A percentile compares a stretch with the other conserved stretches of the same genome.
Evolutionary conservation across 2,888 invertebrate species (phyloP).

Genomic region (Trissonchulus latispiculum): DNA sequence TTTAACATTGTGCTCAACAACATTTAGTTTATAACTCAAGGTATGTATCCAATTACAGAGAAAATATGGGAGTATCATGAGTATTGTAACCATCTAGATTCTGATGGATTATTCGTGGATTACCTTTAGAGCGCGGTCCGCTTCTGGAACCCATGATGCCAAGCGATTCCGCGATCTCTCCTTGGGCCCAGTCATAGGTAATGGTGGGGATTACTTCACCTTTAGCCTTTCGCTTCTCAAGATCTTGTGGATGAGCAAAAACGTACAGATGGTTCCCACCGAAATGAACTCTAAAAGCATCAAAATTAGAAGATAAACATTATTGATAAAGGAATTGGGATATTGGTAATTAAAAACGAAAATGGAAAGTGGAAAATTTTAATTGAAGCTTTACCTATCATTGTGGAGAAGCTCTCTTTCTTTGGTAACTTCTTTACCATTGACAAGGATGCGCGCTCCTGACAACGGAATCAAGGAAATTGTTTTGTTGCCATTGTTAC

Average conservation of each 20-base stretch:
- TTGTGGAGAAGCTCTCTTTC: constrained; percentile 50
- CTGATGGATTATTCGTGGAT: too few relatives aligned
- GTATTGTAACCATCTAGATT: too few relatives aligned
- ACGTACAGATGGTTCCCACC: constrained; percentile 53
- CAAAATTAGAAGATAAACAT: too few relatives aligned
- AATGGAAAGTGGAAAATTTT: too few relatives aligned
- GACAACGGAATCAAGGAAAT: constrained; percentile 40
- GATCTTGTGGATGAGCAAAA: constrained; percentile 49
- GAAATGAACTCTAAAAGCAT: constrained; percentile 50
- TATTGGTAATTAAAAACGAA: too few relatives aligned
- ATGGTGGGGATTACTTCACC: constrained; percentile 41
- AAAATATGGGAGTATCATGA: too few relatives aligned
- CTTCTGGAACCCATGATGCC: constrained; percentile 35
- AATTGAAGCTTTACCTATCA: constrained; percentile 52
- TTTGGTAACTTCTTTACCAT: constrained; percentile 49
- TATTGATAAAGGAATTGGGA: too few relatives aligned
- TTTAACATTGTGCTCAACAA: too few relatives aligned
- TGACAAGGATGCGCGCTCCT: constrained; percentile 49
- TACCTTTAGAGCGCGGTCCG: constrained; percentile 17
- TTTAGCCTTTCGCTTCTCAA: constrained; percentile 35
- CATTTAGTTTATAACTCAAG: too few relatives aligned
- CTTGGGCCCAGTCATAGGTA: constrained; percentile 51
- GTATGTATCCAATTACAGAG: too few relatives aligned
- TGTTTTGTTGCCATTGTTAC: constrained; percentile 37
- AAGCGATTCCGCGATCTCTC: constrained; percentile 50